Percentiles rank a stretch among this genome's conserved stretches.
Conservation (phyloP, 2,888 invertebrate species). For the Agriopis aurantiaria region DNA sequence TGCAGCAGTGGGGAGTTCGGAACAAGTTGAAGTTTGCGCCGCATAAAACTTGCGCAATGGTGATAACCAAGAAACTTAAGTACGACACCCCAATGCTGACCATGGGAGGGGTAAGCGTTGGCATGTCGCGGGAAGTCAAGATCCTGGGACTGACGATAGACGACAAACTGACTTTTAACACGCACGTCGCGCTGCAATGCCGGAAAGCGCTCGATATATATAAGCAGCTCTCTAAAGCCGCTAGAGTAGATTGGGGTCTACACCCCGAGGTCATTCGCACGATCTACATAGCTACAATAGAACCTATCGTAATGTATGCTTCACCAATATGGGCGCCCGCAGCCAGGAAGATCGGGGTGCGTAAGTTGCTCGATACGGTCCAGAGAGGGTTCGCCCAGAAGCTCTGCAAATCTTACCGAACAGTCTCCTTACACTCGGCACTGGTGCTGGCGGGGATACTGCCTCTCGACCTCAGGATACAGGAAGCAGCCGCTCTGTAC, state of each 20-base stretch:
- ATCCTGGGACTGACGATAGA: neutral
- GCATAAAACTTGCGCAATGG: neutral
- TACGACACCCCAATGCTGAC: conserved; percentile 7
- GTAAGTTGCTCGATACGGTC: neutral
- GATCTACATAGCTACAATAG: neutral
- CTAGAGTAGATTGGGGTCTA: no score
- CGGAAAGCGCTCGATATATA: no score
- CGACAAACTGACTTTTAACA: no score
- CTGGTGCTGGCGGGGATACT: conserved; percentile 2
- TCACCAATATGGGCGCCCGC: neutral
- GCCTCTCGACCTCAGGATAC: conserved; percentile 1
- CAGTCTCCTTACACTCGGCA: conserved; percentile 1
- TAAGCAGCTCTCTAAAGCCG: no score
- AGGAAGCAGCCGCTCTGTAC: conserved; percentile 10
- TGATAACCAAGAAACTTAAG: neutral
- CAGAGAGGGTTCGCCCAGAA: conserved; percentile 7
- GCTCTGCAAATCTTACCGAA: conserved; percentile 4
- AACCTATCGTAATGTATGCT: conserved; percentile 5
- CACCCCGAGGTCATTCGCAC: conserved; percentile 2
- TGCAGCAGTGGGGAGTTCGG: neutral
- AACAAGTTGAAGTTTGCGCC: neutral
- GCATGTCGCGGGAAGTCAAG: conserved; percentile 4
- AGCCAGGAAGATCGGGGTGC: neutral
- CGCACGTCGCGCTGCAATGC: no score
- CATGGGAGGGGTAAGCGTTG: conserved; percentile 12